Evolutionary conservation across 2,797 vertebrate genomes (phyloP).

Genomic region (Phaenicophaeus curvirostris): DNA sequence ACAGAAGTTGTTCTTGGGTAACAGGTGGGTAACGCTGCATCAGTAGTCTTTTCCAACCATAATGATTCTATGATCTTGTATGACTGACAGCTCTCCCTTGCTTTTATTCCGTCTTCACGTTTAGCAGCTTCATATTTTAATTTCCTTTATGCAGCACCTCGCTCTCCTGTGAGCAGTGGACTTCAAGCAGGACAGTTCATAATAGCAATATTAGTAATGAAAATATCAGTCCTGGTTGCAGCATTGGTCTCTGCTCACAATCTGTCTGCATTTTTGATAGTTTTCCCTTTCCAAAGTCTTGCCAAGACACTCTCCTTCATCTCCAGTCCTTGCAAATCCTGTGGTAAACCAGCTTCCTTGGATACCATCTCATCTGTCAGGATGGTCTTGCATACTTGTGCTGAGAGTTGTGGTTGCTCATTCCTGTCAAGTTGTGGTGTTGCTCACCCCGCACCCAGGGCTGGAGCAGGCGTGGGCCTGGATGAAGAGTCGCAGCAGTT

Average conservation of each 20-base stretch:
- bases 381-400: neutral
- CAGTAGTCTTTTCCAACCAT: no score
- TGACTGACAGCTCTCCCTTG: neutral
- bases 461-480: neutral
- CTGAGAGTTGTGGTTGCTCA: accelerated
- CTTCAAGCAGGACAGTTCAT: neutral
- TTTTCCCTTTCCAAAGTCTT: neutral
- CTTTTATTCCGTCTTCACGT: neutral
- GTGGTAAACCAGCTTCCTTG: neutral
- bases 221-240: neutral
- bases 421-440: neutral
- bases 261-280: neutral
- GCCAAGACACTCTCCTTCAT: neutral
- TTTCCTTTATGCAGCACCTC: neutral
- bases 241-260: neutral
- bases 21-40: accelerated
- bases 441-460: no score
- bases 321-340: neutral
- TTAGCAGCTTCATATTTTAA: neutral
- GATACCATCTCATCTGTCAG: no score
- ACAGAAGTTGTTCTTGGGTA: neutral
- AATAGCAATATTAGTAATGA: no score
- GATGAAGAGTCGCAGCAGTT: accelerated
- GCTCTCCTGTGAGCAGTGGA: neutral
- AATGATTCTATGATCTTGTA: neutral